These are phyloP conservation scores for Chelonoidis abingdonii DNA, from an alignment of 2,113 vertebrate genomes.

Conservation along the genomic window DNA sequence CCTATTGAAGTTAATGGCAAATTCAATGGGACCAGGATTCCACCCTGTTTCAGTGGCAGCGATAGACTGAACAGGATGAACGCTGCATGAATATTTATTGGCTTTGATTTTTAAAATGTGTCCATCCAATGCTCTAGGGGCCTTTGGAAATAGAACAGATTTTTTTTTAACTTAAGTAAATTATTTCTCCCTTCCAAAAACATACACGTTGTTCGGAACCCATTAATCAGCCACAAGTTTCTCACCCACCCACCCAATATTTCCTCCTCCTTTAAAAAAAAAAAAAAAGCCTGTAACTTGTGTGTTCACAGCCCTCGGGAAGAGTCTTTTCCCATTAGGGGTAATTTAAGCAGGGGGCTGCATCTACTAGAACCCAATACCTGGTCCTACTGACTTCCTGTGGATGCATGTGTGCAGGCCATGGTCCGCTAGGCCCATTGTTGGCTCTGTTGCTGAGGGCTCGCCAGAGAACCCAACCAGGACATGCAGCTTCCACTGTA, in stretches of 20 bases:
- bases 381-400: background rate
- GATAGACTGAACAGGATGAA: background rate
- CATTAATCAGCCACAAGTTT: background rate
- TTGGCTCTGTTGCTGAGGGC: background rate
- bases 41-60: background rate
- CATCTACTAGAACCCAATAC: background rate
- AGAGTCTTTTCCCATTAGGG: background rate
- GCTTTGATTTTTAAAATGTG: background rate
- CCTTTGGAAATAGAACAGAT: background rate
- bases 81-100: fast-evolving
- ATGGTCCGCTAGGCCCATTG: background rate
- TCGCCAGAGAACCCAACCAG: background rate
- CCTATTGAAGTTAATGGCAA: background rate
- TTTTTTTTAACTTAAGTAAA: background rate
- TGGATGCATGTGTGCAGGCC: background rate
- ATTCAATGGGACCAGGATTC: background rate
- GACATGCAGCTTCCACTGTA: background rate
- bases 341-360: background rate
- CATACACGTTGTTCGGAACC: background rate
- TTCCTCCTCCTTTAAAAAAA: background rate
- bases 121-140: background rate
- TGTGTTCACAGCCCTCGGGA: background rate
- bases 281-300: background rate
- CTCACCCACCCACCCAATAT: background rate
- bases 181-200: background rate